Evolutionary conservation across 2,888 invertebrate genomes (phyloP).

Genomic region (Teleiodes luculella): DNA sequence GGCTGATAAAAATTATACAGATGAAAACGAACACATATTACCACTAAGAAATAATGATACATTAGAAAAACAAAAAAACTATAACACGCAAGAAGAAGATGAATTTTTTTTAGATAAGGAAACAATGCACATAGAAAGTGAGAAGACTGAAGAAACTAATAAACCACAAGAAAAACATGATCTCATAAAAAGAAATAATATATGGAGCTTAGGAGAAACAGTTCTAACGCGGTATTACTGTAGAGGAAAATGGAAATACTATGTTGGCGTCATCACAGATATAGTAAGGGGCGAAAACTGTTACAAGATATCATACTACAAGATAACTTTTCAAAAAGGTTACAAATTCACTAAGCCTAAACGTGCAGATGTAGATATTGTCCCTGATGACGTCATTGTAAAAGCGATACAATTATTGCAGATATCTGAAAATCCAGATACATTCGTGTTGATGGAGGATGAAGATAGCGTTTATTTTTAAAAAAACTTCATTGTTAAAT

Average conservation of each 20-base stretch:
- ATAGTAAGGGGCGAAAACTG: background rate
- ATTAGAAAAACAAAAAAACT: too few relatives aligned
- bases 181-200: background rate
- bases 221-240: background rate
- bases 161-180: background rate
- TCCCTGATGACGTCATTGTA: conserved; percentile 22
- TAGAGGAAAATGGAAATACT: background rate
- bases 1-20: too few relatives aligned
- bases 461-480: conserved; percentile 17
- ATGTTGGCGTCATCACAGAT: conserved; percentile 5
- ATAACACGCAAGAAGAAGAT: too few relatives aligned
- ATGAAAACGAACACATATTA: too few relatives aligned
- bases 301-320: too few relatives aligned
- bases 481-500: too few relatives aligned
- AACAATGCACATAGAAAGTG: too few relatives aligned
- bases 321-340: conserved; percentile 5
- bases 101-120: too few relatives aligned
- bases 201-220: background rate
- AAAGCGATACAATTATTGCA: conserved; percentile 23
- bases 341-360: conserved; percentile 20
- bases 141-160: background rate
- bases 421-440: conserved; percentile 19
- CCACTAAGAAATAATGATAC: too few relatives aligned
- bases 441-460: conserved; percentile 20
- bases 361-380: conserved; percentile 21